These are phyloP conservation scores for Deroptyus accipitrinus DNA, from an alignment of 2,113 vertebrate species.

Conservation along the genomic window DNA sequence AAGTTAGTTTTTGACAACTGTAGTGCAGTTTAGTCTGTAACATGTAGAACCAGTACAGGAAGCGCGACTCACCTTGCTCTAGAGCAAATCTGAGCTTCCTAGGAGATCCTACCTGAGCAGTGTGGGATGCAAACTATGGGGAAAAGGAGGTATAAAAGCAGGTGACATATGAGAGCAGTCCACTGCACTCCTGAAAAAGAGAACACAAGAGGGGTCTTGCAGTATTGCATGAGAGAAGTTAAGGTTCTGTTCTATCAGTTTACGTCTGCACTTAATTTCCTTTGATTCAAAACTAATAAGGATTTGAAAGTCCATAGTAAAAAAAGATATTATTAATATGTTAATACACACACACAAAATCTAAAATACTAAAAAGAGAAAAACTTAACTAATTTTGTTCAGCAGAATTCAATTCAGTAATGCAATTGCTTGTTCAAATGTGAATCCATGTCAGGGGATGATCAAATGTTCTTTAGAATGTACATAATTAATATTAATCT, in stretches of 20 bases:
- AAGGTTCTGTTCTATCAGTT: neutral
- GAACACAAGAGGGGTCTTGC: neutral
- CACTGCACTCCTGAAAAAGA: neutral
- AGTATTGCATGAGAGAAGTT: neutral
- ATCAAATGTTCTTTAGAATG: neutral
- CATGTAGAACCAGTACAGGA: neutral
- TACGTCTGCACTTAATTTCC: neutral
- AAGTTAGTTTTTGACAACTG: neutral
- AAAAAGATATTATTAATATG: neutral
- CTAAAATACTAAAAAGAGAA: neutral
- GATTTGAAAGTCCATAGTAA: neutral
- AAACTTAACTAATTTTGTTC: neutral
- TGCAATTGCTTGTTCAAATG: neutral
- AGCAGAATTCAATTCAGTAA: neutral
- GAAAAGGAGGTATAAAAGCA: neutral
- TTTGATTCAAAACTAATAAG: neutral
- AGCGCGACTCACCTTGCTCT: accelerated
- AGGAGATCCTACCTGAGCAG: accelerated
- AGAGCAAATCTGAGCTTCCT: neutral
- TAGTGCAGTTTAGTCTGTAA: neutral
- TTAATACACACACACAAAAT: neutral
- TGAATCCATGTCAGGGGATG: neutral
- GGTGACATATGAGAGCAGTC: neutral
- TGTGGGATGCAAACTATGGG: neutral
- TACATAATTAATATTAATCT: neutral